Conservation (phyloP, 2,797 vertebrate species). For the Muscicapa comitata region DNA sequence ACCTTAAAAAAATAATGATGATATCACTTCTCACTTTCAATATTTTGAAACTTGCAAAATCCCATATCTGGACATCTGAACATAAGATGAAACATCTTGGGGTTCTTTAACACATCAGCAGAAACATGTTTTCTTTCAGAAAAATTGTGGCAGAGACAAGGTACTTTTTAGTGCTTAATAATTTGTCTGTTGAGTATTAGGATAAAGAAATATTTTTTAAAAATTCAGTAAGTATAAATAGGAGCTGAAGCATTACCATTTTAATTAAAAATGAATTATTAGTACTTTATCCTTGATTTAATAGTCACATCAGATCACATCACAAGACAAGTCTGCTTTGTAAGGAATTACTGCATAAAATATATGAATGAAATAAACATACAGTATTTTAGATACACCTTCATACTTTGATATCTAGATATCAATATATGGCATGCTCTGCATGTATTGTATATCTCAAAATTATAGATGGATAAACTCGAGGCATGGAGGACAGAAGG, state of each 20-base stretch:
- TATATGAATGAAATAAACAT: neutral
- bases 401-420: neutral
- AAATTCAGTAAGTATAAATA: neutral
- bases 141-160: neutral
- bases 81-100: neutral
- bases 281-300: neutral
- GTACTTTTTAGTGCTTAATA: neutral
- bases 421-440: neutral
- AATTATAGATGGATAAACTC: neutral
- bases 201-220: neutral
- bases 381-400: neutral
- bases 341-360: neutral
- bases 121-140: neutral
- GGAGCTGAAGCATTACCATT: neutral
- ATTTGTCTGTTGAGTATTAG: neutral
- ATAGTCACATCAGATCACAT: neutral
- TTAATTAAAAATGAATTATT: neutral
- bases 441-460: neutral
- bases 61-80: neutral
- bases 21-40: neutral
- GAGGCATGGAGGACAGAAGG: rapidly evolving
- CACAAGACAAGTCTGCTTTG: neutral
- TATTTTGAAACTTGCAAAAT: neutral
- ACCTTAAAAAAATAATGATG: neutral
- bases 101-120: neutral